Evolutionary conservation across 2,113 vertebrate genomes (phyloP), one percentile per base, ranked within the genome.

Genomic region (Epinephelus lanceolatus): DNA sequence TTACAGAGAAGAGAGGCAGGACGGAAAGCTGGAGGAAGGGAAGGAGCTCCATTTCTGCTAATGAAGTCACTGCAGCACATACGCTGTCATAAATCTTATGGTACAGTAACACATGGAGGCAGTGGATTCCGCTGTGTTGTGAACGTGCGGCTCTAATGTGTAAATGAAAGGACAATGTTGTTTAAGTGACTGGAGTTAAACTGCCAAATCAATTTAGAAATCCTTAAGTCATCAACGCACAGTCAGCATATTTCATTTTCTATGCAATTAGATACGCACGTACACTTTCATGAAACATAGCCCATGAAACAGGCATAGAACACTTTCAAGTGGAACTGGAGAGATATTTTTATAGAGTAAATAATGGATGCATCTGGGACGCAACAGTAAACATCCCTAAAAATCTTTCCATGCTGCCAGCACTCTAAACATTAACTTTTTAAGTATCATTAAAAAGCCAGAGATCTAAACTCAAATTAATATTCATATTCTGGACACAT

Each of bases 41-140:
- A 53, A 21, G n/a, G 42, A 80, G 66, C 59, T 82, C 65, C 71
- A 66, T 70, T 76, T 84, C 52, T 59, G 69, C 67, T 86, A 90
- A 91, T 88, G 75, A 89, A 85, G 27, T 81, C 25, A 73, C 65
- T 83, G 80, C 78, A 67, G 63, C 45, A 66, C 68, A 56, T 60
- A 21, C 71, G n/a, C 37, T 27, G 74, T 66, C 23, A 77, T 85
- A 79, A 88, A 86, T 76, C 33, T 65, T 67, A 4, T 0, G 12
- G 71, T 25, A n/a, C 52, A 25, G 71, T 23, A 25, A 69, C 8
- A 14, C 33, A 71, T 47, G 67, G 10, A 60, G 51, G 45, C 51
- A 42, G 23, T 27, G 45, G 52, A 59, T 59, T 60, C 57, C 33
- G 55, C 23, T 42, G n/a, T 52, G 55, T 19, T 40, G 42, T 61